Conservation (phyloP, 1,140 invertebrate species). For the Aphis craccivora region DNA sequence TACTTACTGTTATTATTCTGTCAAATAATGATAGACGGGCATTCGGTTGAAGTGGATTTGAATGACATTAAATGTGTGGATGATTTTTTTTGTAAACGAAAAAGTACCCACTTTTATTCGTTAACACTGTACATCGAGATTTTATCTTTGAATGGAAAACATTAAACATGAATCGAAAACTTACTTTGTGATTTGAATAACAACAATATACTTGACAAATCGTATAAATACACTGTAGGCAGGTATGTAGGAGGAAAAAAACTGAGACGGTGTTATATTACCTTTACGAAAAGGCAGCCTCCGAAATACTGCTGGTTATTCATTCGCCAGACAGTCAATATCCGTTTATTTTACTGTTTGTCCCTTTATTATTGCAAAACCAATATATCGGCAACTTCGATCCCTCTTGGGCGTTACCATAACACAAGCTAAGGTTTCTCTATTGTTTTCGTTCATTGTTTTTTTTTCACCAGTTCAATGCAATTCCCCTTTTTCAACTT, state of each 20-base stretch:
- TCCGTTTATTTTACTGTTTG: conserved; percentile 52
- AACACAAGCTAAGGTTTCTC: neutral
- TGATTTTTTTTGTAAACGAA: neutral
- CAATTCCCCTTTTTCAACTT: conserved; percentile 35
- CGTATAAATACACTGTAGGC: neutral
- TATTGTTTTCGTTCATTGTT: conserved; percentile 50
- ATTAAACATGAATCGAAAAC: neutral
- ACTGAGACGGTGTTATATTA: conserved; percentile 43
- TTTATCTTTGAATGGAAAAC: neutral
- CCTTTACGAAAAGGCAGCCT: conserved; percentile 36
- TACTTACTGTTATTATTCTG: neutral
- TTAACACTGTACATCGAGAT: neutral
- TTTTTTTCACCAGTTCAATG: neutral
- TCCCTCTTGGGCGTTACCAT: conserved; percentile 49
- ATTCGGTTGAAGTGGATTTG: neutral
- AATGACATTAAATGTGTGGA: neutral
- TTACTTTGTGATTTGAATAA: neutral
- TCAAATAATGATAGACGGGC: neutral
- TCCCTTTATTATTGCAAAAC: conserved; percentile 34
- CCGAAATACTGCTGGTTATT: conserved; percentile 45
- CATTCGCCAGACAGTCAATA: conserved; percentile 46
- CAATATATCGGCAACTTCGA: conserved; percentile 53
- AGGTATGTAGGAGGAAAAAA: neutral
- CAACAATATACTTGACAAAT: conserved; percentile 21
- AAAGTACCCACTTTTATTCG: neutral